Base-by-base conservation (phyloP, 1,140 invertebrate species). In the Telenomus remus region DNA sequence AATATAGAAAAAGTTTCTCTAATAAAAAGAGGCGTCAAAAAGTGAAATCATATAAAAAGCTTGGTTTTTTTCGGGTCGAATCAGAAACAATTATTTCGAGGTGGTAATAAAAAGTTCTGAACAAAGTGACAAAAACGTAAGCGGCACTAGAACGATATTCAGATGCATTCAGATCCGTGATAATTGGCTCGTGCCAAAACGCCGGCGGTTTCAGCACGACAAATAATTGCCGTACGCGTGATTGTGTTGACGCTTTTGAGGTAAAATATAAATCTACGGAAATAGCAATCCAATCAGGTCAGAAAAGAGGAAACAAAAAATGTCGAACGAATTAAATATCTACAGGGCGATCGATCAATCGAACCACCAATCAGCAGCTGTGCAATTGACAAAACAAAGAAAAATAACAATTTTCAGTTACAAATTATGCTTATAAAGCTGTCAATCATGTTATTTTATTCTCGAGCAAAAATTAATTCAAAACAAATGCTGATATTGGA, bases 141-240 rank as follows among this genome's bases (percentile, higher is more conserved):
- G 82, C 80, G n/a, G 39, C 66, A 79, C 78, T 82, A 82, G 19
- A 27, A 82, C 54, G 79, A 78, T 69, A 65, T 3, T 78, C 19
- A 27, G 6, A 27, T 76, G 81, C 82, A 84, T 83, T 81, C 82
- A 66, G 71, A 59, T 71, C 61, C 56, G 68, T 61, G 64, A 59
- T 14, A 47, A 57, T 57, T 39, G 57, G 48, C 39, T 59, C 9
- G n/a, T 70, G 9, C n/a, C 37, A 75, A 55, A 70, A 50, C 16
- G 39, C 44, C 54, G 53, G 13, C 55, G 48, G 37, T 44, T 7
- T n/a, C n/a, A n/a, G n/a, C 7, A 7, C 2, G 35, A 50, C 50
- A 34, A 51, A 33, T 63, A 68, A 66, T 12, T 65, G 60, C 37
- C 55, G 51, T 59, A 74, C 59, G 57, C 54, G 53, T 56, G 70